Base-by-base conservation (phyloP, 1,140 invertebrate species). In the Drosophila tani region DNA sequence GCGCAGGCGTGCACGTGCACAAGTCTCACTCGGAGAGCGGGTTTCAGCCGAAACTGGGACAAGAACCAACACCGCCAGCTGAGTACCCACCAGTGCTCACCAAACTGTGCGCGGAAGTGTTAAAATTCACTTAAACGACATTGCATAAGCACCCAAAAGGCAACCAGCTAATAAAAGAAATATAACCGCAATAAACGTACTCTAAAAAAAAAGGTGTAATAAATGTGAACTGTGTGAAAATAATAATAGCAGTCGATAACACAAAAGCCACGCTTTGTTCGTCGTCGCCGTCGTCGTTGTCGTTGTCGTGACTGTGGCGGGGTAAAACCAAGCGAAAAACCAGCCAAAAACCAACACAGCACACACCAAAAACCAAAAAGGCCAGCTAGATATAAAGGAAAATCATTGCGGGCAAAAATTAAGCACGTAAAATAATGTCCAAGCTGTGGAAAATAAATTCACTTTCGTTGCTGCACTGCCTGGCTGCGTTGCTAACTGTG, bases 221-320 rank as follows among this genome's bases (percentile, higher is more conserved):
- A 87, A 59, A 87, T 73, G 71, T 64, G 50, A 74, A 58, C 63
- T 83, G 71, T 86, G 82, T 87, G 81, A 80, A 88, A 87, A 88
- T 47, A 75, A 46, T 63, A 83, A 29, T 51, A 82, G 49, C 47
- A 60, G n/a, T n/a, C 49, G 57, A 64, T 50, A 64, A 29, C 47
- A 78, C 51, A 68, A 87, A 87, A 87, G 83, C 45, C 47, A 51
- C 63, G 79, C 83, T 65, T 88, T 87, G 84, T 87, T 87, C 56
- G 29, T 21, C 4, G 51, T 21, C 17, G 17, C 35, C 51, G 67
- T 60, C 56, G 29, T 35, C 5, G 51, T 21, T 12, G 17, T 55
- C 51, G 67, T 60, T 12, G 17, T 55, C 51, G 67, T 60, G 65
- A 78, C 74, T 9, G 40, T 40, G 51, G 12, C 32, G 46, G 57